These are phyloP conservation scores for Melieria picta DNA, from an alignment of 2,888 invertebrate genomes.

Conservation along the genomic window DNA sequence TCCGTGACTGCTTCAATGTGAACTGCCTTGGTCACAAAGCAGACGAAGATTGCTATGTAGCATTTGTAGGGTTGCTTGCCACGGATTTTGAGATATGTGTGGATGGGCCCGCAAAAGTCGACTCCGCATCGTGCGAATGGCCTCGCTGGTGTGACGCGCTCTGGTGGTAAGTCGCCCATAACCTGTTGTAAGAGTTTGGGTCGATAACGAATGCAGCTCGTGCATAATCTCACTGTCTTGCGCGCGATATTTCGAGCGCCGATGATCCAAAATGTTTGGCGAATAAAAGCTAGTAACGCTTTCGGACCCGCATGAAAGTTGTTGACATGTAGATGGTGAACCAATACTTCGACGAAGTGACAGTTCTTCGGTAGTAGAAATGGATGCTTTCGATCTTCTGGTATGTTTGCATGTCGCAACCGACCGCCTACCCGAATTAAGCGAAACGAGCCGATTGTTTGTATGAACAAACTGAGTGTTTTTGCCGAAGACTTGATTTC, in stretches of 20 bases:
- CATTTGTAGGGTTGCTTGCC: constrained; percentile 33
- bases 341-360: constrained; percentile 22
- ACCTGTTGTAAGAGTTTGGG: constrained; percentile 36
- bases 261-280: constrained; percentile 38
- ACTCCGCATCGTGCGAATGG: constrained; percentile 34
- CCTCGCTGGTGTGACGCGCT: constrained; percentile 26
- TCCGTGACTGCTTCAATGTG: constrained; percentile 26
- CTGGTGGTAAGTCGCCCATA: constrained; percentile 28
- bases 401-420: constrained; percentile 21
- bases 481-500: not conserved
- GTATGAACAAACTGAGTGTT: constrained; percentile 34
- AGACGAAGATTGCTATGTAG: constrained; percentile 31
- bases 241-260: constrained; percentile 31
- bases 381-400: constrained; percentile 27
- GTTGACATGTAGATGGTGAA: constrained; percentile 33
- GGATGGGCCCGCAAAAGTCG: constrained; percentile 20
- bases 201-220: constrained; percentile 20
- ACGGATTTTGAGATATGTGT: constrained; percentile 22
- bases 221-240: constrained; percentile 19
- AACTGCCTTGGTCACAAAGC: constrained; percentile 30
- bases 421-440: constrained; percentile 38
- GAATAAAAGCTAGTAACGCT: constrained; percentile 26
- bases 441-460: constrained; percentile 26
- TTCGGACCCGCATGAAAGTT: constrained; percentile 41
- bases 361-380: constrained; percentile 24